Base-by-base conservation (phyloP, 1,140 invertebrate species). In the Drosophila fuyamai region DNA sequence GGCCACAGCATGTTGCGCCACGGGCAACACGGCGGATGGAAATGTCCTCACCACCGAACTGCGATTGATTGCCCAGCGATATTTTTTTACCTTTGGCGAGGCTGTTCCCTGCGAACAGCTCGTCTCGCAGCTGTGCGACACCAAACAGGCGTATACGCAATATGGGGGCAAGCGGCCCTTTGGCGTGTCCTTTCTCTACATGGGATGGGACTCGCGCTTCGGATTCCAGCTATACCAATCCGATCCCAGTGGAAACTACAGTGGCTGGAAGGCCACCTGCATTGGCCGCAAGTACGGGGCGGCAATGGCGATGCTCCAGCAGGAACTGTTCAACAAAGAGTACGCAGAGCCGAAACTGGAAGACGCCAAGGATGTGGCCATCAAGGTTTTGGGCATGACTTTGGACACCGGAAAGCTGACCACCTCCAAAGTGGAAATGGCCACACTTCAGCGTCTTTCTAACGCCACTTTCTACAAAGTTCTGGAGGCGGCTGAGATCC, bases 141-240 rank as follows among this genome's bases (percentile, higher is more conserved):
- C 99, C 27, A 99, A 99, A 93, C 99, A 99, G 93, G 98, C 98
- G 14, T 99, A 99, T 92, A 99, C 99, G 55, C 98, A 99, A 90
- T 99, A 98, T 93, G 99, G 98, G 94, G 98, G 98, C 95, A 98
- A 98, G 90, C 94, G 97, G 70, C 99, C 99, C 18, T 99, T 99
- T 94, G 99, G 99, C 90, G 98, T 99, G 0, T 99, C 98, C 0
- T 96, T 99, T 89, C 93, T 99, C 2, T 99, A 99, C 92, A 99
- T 99, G 96, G 99, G 99, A 3, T 99, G 99, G 98, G 99, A 99
- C 93, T 97, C 96, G 90, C 97, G 99, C 91, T 99, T 99, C 92
- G 98, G 98, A 5, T 99, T 98, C 93, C 99, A 99, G 93, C 93
- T 99, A 5, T 99, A 99, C 93, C 98, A 99, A 89, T 99, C 98